Evolutionary conservation across 2,113 vertebrate species (phyloP).

Genomic region (Heloderma charlesbogerti): DNA sequence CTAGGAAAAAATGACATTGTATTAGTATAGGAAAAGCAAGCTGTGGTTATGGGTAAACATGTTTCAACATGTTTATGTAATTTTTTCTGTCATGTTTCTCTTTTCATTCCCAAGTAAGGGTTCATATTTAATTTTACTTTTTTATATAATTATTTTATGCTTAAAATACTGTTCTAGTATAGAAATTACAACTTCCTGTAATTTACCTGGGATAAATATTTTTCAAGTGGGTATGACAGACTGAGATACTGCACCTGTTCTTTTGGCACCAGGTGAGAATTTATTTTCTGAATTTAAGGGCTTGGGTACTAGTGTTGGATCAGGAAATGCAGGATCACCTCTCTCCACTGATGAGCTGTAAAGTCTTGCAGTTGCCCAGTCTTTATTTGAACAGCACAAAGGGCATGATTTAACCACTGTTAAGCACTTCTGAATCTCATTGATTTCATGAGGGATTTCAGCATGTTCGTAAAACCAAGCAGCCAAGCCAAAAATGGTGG

Average conservation of each 20-base stretch:
- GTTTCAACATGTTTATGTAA: slow-evolving; percentile 28
- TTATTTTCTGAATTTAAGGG: neutral
- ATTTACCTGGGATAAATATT: neutral
- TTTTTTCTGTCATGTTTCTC: slow-evolving; percentile 9
- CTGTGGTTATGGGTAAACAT: slow-evolving; percentile 4
- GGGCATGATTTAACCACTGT: neutral
- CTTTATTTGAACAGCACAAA: neutral
- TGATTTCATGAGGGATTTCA: neutral
- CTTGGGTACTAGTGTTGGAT: neutral
- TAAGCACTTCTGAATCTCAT: neutral
- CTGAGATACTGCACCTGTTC: neutral
- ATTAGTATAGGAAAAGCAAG: slow-evolving; percentile 41
- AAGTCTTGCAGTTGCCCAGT: neutral
- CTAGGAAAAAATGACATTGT: slow-evolving; percentile 5
- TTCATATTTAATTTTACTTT: slow-evolving; percentile 24
- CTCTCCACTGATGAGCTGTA: neutral
- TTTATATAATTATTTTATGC: neutral
- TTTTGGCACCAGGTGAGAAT: no score
- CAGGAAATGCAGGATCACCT: neutral
- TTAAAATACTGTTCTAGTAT: slow-evolving; percentile 6
- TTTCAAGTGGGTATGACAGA: neutral
- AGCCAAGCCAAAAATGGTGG: neutral
- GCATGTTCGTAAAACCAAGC: neutral
- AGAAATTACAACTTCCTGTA: neutral
- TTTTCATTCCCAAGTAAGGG: slow-evolving; percentile 34